Conservation (phyloP, 1,140 invertebrate species). For the Periplaneta americana region DNA sequence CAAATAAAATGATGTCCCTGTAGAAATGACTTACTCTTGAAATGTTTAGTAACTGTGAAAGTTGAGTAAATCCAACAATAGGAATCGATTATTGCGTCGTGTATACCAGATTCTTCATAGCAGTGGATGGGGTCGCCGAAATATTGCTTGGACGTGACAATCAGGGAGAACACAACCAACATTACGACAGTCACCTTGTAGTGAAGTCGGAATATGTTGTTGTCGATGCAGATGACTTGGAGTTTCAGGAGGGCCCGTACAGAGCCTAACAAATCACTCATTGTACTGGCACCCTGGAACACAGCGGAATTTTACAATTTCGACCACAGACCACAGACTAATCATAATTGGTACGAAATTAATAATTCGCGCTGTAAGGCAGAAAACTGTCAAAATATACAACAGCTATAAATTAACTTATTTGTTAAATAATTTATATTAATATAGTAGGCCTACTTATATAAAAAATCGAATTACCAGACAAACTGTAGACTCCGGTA, state of each 20-base stretch:
- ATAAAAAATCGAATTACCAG: no score
- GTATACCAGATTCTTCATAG: constrained; percentile 45
- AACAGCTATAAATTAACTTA: no score
- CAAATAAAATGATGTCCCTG: constrained; percentile 1
- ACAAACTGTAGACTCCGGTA: no score
- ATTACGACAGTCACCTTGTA: constrained; percentile 60
- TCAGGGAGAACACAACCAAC: constrained; percentile 54
- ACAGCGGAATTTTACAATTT: no score
- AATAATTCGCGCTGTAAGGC: no score
- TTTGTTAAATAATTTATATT: no score
- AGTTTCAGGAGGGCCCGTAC: constrained; percentile 41
- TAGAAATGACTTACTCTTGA: constrained; percentile 34
- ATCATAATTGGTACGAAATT: no score
- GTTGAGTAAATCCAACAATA: constrained; percentile 77
- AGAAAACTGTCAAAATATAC: no score
- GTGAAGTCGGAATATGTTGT: constrained; percentile 59
- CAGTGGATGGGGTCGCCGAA: constrained; percentile 66
- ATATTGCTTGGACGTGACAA: constrained; percentile 65
- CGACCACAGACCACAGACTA: no score
- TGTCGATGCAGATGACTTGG: constrained; percentile 56
- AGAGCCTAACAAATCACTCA: constrained; percentile 32
- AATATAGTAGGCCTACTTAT: no score
- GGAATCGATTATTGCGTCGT: constrained; percentile 52
- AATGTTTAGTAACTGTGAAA: constrained; percentile 51
- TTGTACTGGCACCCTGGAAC: no score